phyloP scores from a whole-genome alignment of 2,797 vertebrate genomes.

The Chelonia mydas region DNA sequence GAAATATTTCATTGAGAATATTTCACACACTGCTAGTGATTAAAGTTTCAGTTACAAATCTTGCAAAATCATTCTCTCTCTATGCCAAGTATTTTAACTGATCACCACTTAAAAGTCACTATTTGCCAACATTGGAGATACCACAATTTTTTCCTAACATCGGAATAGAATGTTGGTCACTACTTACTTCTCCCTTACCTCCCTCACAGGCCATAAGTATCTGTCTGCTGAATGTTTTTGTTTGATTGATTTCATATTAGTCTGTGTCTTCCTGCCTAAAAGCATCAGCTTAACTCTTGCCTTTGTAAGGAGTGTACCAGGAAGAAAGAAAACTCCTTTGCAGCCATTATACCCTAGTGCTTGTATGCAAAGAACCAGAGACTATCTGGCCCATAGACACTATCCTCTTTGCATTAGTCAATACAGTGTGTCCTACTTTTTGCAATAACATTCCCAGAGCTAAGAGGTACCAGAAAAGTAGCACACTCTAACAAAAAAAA shows the following conservation, averaged over 20 bases:
- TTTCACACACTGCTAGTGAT: neutral
- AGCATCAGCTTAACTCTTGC: neutral
- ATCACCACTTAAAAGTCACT: neutral
- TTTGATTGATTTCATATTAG: no score
- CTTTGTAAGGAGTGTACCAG: neutral
- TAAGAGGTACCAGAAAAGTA: conserved; percentile 5
- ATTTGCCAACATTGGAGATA: neutral
- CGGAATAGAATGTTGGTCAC: neutral
- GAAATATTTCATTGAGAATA: neutral
- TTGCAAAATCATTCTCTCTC: neutral
- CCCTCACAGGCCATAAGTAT: neutral
- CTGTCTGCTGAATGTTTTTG: no score
- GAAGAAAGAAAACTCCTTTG: neutral
- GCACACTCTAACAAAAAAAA: neutral
- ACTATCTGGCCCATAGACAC: neutral
- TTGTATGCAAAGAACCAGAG: neutral
- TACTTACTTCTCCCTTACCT: neutral
- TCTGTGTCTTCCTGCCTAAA: no score
- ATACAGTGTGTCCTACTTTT: conserved; percentile 3
- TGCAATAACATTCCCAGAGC: conserved; percentile 1
- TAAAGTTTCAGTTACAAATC: neutral
- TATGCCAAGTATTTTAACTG: neutral
- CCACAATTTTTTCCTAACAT: neutral
- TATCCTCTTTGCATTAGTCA: neutral
- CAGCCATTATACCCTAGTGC: neutral